Conservation (phyloP, 1,140 invertebrate species). For the Nilaparvata lugens region DNA sequence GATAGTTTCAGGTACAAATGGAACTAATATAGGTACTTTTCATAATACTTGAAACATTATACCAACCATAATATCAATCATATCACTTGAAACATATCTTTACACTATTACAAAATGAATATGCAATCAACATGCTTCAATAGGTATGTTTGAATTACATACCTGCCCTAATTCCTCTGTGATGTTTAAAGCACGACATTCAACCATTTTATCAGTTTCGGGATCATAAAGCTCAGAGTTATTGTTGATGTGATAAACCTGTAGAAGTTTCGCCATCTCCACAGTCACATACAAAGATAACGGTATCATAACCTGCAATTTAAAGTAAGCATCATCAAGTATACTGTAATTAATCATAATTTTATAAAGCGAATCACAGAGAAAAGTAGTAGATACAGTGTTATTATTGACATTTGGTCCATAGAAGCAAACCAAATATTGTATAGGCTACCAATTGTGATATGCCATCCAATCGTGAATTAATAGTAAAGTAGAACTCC, state of each 20-base stretch:
- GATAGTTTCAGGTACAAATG: no score
- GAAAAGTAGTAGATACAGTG: no score
- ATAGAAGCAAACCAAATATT: no score
- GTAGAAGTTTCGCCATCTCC: constrained; percentile 92
- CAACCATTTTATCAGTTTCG: constrained; percentile 72
- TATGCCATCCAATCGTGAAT: no score
- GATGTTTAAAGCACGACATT: constrained; percentile 93
- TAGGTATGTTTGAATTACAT: constrained; percentile 14
- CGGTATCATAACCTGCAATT: constrained; percentile 84
- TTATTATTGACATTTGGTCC: no score
- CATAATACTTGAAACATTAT: no score
- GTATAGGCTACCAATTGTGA: no score
- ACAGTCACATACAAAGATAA: constrained; percentile 93
- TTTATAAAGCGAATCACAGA: background rate
- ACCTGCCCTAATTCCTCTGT: constrained; percentile 92
- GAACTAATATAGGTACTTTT: no score
- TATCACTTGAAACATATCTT: no score
- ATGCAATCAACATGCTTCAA: background rate
- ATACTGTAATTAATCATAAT: background rate
- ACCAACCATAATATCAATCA: no score
- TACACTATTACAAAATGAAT: no score
- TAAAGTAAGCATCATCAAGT: constrained; percentile 11
- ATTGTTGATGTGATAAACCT: constrained; percentile 92
- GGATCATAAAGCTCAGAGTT: constrained; percentile 80
- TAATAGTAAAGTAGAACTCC: no score